Evolutionary conservation across 1,140 invertebrate species (phyloP).

Genomic region (Drusus annulatus): DNA sequence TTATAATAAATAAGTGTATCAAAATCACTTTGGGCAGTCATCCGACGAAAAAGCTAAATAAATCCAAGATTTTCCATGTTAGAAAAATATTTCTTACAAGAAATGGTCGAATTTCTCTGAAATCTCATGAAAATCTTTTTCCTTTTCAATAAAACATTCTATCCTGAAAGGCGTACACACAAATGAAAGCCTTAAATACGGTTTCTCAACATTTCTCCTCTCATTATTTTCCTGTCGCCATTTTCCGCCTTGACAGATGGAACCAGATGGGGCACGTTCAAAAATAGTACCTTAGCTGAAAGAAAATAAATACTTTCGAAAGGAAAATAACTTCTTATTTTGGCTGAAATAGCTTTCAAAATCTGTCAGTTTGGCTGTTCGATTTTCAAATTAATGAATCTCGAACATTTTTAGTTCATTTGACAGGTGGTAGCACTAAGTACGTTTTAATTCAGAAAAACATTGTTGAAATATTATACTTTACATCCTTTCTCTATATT

Average conservation of each 20-base stretch:
- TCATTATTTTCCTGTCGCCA: constrained; percentile 1
- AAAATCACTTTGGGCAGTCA: too few relatives aligned
- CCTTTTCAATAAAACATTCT: neutral
- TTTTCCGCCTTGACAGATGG: neutral
- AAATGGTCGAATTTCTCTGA: too few relatives aligned
- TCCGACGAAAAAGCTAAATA: too few relatives aligned
- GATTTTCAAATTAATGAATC: neutral
- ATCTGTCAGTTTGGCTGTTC: neutral
- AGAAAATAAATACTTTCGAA: neutral
- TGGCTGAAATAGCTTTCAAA: neutral
- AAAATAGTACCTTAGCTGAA: neutral
- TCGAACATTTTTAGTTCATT: too few relatives aligned
- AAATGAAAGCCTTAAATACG: neutral
- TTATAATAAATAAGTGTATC: too few relatives aligned
- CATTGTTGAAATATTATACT: too few relatives aligned
- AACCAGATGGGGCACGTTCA: neutral
- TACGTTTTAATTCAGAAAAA: too few relatives aligned
- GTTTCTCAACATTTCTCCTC: neutral
- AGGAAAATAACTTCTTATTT: neutral
- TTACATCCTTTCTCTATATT: too few relatives aligned
- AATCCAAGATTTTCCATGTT: too few relatives aligned
- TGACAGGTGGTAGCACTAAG: too few relatives aligned
- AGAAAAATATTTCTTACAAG: too few relatives aligned
- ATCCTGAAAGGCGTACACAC: neutral
- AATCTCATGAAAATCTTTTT: too few relatives aligned